Evolutionary conservation across 2,113 vertebrate species (phyloP).

Genomic region (Centropus bengalensis): DNA sequence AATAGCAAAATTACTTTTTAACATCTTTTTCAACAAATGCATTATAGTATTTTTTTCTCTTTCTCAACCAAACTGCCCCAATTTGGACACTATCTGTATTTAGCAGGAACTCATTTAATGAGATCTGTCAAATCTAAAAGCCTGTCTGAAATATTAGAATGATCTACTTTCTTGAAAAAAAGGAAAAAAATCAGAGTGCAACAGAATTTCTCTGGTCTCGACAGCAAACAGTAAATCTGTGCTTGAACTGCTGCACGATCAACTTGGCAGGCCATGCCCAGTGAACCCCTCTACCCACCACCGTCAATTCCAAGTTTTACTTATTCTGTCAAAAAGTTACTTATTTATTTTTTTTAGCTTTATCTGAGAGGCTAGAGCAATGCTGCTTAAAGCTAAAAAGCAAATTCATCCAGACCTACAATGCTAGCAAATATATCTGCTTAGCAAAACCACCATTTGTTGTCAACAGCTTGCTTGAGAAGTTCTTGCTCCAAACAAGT

Average conservation of each 20-base stretch:
- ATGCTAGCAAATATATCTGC: neutral
- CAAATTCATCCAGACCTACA: neutral
- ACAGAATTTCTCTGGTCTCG: neutral
- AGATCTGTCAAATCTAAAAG: neutral
- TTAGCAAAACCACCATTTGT: neutral
- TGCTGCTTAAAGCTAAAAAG: neutral
- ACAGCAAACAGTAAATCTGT: neutral
- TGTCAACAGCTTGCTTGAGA: neutral
- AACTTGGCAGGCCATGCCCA: neutral
- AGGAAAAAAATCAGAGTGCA: neutral
- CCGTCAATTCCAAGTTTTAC: neutral
- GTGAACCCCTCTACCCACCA: neutral
- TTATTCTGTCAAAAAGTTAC: rapidly evolving
- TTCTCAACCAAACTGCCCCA: neutral
- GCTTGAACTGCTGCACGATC: neutral
- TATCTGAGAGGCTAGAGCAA: neutral
- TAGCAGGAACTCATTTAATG: neutral
- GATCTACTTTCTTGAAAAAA: neutral
- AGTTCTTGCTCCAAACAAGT: neutral
- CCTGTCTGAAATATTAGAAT: neutral
- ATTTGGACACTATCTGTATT: neutral
- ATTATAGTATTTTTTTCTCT: neutral
- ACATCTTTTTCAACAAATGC: neutral
- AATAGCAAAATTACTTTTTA: neutral
- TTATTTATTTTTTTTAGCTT: neutral